These are phyloP conservation scores for Selene dorsalis DNA, from an alignment of 2,797 vertebrate species.

Conservation along the genomic window DNA sequence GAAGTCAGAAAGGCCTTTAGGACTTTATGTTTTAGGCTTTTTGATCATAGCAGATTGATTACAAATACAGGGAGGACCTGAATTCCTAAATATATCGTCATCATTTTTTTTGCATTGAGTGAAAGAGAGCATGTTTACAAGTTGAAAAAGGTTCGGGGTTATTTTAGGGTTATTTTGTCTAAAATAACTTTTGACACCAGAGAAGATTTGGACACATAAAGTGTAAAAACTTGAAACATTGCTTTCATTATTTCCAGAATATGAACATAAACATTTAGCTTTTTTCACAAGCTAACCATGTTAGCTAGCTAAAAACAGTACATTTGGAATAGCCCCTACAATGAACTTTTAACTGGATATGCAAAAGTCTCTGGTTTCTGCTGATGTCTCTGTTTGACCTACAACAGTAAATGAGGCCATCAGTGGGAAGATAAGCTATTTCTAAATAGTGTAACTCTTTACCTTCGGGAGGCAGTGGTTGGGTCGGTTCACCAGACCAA, in stretches of 20 bases:
- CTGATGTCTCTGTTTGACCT: no score
- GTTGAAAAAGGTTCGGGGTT: not conserved
- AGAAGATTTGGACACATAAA: not conserved
- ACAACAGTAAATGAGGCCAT: no score
- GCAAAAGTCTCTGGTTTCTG: no score
- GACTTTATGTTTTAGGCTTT: slow-evolving; percentile 24
- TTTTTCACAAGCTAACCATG: not conserved
- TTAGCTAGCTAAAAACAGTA: not conserved
- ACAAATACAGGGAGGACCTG: not conserved
- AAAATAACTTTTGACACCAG: not conserved
- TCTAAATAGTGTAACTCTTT: no score
- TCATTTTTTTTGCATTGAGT: not conserved
- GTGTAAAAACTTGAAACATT: not conserved
- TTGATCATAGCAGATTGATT: not conserved
- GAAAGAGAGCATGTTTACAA: not conserved
- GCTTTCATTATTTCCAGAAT: not conserved
- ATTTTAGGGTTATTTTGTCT: no score
- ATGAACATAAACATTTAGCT: not conserved
- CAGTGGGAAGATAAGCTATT: no score
- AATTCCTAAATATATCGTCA: not conserved
- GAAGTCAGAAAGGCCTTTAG: slow-evolving; percentile 22
- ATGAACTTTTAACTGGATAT: no score
- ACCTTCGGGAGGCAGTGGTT: no score
- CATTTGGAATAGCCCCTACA: no score
- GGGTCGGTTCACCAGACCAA: no score